phyloP scores from a whole-genome alignment of 1,140 invertebrate species.

The Harlomillsia oculata region DNA sequence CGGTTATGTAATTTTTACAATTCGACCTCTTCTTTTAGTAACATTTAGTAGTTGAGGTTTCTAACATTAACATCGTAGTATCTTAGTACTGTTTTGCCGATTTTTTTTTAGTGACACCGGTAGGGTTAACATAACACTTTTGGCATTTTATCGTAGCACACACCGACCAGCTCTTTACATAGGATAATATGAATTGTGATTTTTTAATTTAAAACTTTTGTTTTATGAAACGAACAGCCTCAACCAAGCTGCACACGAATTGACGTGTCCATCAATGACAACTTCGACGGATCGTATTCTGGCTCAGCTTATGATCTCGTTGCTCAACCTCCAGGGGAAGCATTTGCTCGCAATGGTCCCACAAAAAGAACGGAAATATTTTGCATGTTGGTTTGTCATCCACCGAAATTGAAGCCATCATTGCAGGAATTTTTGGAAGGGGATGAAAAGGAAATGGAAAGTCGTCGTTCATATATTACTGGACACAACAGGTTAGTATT shows the following conservation, averaged over 20 bases:
- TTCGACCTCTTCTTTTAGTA: too few relatives aligned
- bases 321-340: slow-evolving; percentile 53
- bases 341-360: slow-evolving; percentile 67
- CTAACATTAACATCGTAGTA: too few relatives aligned
- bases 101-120: too few relatives aligned
- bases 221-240: too few relatives aligned
- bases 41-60: too few relatives aligned
- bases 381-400: slow-evolving; percentile 77
- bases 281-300: slow-evolving; percentile 88
- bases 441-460: slow-evolving; percentile 62
- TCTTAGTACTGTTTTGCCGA: too few relatives aligned
- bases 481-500: slow-evolving; percentile 68
- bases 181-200: too few relatives aligned
- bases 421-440: slow-evolving; percentile 66
- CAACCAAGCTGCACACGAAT: slow-evolving; percentile 76
- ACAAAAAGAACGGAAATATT: slow-evolving; percentile 74
- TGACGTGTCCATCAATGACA: slow-evolving; percentile 89
- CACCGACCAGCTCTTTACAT: too few relatives aligned
- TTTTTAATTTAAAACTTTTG: too few relatives aligned
- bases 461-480: slow-evolving; percentile 71
- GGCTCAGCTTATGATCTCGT: slow-evolving; percentile 87
- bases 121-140: too few relatives aligned
- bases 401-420: slow-evolving; percentile 58
- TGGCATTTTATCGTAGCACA: too few relatives aligned
- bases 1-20: too few relatives aligned